phyloP scores from a whole-genome alignment of 2,797 vertebrate species.

The Cheirogaleus major region DNA sequence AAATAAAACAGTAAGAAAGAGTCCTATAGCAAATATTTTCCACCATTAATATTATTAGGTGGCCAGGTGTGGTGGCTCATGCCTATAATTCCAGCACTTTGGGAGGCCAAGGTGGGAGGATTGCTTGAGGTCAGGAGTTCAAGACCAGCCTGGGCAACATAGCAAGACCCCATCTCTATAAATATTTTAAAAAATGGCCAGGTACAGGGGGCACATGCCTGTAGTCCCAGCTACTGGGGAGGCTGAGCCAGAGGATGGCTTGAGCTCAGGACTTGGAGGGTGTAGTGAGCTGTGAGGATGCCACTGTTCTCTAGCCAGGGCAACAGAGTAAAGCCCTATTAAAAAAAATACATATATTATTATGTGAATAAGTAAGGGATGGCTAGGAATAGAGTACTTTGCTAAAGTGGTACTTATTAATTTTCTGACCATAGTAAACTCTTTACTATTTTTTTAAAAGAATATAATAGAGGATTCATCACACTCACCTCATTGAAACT shows the following conservation, averaged over 20 bases:
- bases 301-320: background rate
- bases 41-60: background rate
- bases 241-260: background rate
- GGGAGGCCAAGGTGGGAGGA: background rate
- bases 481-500: background rate
- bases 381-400: background rate
- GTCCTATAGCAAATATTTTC: background rate
- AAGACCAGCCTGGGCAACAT: background rate
- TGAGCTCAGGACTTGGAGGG: background rate
- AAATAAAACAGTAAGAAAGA: background rate
- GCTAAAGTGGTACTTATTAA: background rate
- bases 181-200: background rate
- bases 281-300: background rate
- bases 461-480: background rate
- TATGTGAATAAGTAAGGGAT: background rate
- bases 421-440: background rate
- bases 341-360: background rate
- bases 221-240: background rate
- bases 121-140: background rate
- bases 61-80: background rate
- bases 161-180: background rate
- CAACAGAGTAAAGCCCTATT: background rate
- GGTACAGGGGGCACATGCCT: background rate
- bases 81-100: background rate
- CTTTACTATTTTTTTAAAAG: background rate